Percentiles rank a stretch among this genome's conserved stretches.
These are phyloP conservation scores for Caenorhabditis doughertyi DNA, from an alignment of 2,888 invertebrate genomes.

Conservation along the genomic window DNA sequence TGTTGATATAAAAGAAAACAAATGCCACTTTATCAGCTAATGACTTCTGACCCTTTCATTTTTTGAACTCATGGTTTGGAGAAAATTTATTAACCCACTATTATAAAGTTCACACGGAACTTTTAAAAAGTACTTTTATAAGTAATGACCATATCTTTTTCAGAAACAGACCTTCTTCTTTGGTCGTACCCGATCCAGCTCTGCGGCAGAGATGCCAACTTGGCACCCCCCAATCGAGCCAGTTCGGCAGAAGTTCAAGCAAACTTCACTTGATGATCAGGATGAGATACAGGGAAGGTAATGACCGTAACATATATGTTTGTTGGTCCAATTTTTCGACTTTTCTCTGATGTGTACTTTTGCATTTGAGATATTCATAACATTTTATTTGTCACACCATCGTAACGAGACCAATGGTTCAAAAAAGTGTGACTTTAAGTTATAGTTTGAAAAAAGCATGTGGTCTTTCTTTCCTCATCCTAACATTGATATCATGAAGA, in stretches of 20 bases:
- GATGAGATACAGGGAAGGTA: no score
- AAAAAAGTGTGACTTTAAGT: no score
- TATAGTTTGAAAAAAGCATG: not conserved
- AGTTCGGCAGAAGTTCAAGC: not conserved
- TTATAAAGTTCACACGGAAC: not conserved
- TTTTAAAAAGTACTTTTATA: not conserved
- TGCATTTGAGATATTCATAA: no score
- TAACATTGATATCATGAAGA: not conserved
- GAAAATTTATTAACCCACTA: not conserved
- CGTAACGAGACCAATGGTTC: no score
- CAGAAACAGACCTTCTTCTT: not conserved
- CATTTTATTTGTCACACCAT: no score
- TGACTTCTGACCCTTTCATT: conserved; percentile 15
- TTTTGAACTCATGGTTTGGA: not conserved
- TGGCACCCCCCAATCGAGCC: not conserved
- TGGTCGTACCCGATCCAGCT: not conserved
- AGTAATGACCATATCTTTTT: not conserved
- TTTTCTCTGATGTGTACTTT: no score
- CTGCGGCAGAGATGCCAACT: not conserved
- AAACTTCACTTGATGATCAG: not conserved
- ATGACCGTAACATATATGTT: not conserved
- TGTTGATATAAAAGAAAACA: conserved; percentile 9
- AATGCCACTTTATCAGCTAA: not conserved
- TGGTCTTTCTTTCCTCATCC: not conserved
- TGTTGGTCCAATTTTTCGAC: not conserved